Conservation (phyloP, 23 tunicate species). For the Halocynthia roretzi region DNA sequence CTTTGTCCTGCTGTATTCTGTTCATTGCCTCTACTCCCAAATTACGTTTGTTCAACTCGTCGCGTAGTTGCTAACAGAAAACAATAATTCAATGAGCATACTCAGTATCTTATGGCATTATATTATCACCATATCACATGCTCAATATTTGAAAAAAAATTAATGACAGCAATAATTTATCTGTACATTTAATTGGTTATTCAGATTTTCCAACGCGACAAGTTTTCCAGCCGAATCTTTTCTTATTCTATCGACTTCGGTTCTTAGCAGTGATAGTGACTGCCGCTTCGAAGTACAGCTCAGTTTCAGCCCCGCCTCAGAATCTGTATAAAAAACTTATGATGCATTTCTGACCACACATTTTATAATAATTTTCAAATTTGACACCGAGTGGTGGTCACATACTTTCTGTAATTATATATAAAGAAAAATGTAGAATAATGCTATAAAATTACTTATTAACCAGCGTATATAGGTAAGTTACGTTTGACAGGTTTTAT, state of each 20-base stretch:
- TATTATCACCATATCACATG: not conserved
- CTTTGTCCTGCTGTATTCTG: conserved; percentile 71
- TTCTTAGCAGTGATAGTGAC: conserved; percentile 1
- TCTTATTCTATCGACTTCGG: conserved; percentile 5
- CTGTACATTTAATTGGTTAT: conserved; percentile 50
- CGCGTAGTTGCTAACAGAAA: conserved; percentile 37
- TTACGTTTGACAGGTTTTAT: too few species aligned
- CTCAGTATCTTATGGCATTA: not conserved
- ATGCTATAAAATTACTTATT: too few species aligned
- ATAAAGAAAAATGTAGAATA: too few species aligned
- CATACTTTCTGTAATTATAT: too few species aligned
- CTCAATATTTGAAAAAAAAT: not conserved
- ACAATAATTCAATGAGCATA: not conserved
- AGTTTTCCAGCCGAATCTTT: conserved; percentile 6
- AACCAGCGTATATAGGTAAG: too few species aligned
- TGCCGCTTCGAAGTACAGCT: not conserved
- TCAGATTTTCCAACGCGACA: conserved; percentile 33
- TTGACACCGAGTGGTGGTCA: too few species aligned
- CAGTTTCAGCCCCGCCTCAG: not conserved
- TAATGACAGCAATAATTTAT: not conserved
- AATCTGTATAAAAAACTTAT: too few species aligned
- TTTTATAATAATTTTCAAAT: too few species aligned
- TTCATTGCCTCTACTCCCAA: conserved; percentile 53
- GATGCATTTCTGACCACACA: too few species aligned
- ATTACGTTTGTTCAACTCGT: conserved; percentile 59